Conservation (phyloP, 2,113 vertebrate genomes). For the Hiodon tergisus region DNA sequence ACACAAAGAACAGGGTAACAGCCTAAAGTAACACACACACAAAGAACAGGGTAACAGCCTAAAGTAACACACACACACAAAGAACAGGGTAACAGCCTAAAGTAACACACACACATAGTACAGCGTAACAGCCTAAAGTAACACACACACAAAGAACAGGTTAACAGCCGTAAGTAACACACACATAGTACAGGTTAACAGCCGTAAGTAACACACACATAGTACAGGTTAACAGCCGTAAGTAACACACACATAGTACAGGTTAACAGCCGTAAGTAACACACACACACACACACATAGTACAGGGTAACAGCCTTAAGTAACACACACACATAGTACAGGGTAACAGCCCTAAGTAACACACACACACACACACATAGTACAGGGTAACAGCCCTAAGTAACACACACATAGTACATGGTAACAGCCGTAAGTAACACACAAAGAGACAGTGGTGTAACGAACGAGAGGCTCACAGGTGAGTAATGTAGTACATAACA, state of each 20-base stretch:
- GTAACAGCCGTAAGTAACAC: neutral
- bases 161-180: neutral
- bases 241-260: neutral
- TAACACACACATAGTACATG: neutral
- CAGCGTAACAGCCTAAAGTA: neutral
- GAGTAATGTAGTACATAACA: constrained; percentile 80
- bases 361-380: constrained; percentile 19
- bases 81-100: too few relatives aligned
- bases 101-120: neutral
- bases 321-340: neutral
- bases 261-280: neutral
- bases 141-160: neutral
- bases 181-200: neutral
- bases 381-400: neutral
- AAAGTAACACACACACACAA: neutral
- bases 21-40: too few relatives aligned
- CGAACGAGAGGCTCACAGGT: constrained; percentile 60
- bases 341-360: neutral
- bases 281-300: constrained; percentile 14
- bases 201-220: neutral
- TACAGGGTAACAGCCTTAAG: too few relatives aligned
- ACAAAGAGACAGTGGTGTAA: neutral
- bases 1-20: too few relatives aligned
- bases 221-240: neutral
- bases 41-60: too few relatives aligned